Evolutionary conservation across 2,888 invertebrate genomes (phyloP).

Genomic region (Drosophila austrosaltans): DNA sequence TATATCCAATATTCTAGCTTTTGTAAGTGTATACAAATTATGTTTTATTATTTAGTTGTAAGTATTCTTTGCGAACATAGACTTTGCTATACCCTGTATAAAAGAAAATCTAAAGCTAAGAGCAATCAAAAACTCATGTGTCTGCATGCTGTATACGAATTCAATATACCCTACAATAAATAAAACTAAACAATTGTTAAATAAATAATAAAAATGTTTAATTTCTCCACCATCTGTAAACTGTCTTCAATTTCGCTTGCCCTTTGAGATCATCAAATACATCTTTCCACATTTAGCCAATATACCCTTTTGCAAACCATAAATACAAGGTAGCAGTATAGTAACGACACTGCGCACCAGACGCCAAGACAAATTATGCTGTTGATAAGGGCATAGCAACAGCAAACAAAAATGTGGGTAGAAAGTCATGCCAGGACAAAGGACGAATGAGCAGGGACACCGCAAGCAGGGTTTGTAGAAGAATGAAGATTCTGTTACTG

Average conservation of each 20-base stretch:
- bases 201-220: no score
- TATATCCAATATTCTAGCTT: no score
- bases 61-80: neutral
- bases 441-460: neutral
- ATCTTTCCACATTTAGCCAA: neutral
- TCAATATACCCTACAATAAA: neutral
- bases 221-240: no score
- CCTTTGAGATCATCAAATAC: neutral
- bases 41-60: no score
- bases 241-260: no score
- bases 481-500: conserved; percentile 50
- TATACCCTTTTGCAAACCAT: neutral
- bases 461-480: neutral
- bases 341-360: conserved; percentile 35
- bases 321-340: neutral
- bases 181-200: no score
- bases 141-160: neutral
- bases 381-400: conserved; percentile 74
- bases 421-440: conserved; percentile 13
- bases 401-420: conserved; percentile 45
- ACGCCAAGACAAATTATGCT: conserved; percentile 77
- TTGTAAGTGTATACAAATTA: no score
- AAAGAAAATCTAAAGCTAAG: no score
- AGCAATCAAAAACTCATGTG: no score
- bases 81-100: no score